A percentile compares a stretch with the other conserved stretches of the same genome.
phyloP scores from a whole-genome alignment of 2,888 invertebrate species.

The Latrodectus elegans region DNA sequence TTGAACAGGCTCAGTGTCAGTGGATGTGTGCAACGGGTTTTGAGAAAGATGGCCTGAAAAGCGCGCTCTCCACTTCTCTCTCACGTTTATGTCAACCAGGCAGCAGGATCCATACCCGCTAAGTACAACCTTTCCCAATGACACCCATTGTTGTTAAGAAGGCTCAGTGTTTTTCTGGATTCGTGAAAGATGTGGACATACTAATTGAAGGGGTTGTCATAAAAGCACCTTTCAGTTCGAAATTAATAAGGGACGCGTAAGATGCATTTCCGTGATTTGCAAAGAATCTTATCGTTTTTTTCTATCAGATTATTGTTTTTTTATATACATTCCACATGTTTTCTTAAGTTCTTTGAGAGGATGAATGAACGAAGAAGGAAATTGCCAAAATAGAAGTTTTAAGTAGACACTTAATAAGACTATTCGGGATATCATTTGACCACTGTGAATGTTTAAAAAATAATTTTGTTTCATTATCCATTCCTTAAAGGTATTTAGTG shows the following conservation, averaged over 20 bases:
- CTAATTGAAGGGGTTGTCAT: constrained; percentile 49
- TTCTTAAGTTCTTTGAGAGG: neutral
- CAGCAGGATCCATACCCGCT: constrained; percentile 20
- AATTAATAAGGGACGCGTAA: constrained; percentile 43
- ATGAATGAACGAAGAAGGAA: constrained; percentile 3
- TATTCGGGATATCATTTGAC: too few relatives aligned
- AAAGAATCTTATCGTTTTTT: constrained; percentile 23
- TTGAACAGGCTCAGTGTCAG: neutral
- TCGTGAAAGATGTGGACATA: constrained; percentile 41
- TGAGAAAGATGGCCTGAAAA: constrained; percentile 3
- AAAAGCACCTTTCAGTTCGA: neutral
- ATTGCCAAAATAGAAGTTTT: neutral
- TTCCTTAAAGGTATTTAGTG: too few relatives aligned
- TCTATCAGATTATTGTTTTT: constrained; percentile 4
- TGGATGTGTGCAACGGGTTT: constrained; percentile 6
- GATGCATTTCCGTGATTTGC: constrained; percentile 16
- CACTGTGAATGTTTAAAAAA: too few relatives aligned
- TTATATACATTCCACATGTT: neutral
- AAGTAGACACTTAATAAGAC: too few relatives aligned
- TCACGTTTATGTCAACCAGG: constrained; percentile 59
- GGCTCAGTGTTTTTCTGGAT: neutral
- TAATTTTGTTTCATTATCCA: too few relatives aligned
- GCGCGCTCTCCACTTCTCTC: constrained; percentile 3
- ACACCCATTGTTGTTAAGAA: constrained; percentile 46
- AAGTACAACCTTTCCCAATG: constrained; percentile 55